These are phyloP conservation scores for Pachyrhynchus sulphureomaculatus DNA, from an alignment of 1,140 invertebrate species.

Conservation along the genomic window DNA sequence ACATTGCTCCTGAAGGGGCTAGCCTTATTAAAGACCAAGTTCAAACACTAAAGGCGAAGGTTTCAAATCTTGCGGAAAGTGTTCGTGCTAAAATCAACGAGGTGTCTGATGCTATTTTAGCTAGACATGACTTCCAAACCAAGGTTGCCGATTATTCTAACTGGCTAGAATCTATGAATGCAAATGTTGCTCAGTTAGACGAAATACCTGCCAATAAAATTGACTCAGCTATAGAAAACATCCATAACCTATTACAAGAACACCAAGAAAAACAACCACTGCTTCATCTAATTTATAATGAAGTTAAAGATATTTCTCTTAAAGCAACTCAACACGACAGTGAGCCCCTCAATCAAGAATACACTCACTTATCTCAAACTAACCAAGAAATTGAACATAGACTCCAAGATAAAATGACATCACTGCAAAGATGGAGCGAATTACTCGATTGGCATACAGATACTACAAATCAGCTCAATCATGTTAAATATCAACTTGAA, in stretches of 20 bases:
- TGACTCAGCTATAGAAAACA: constrained; percentile 72
- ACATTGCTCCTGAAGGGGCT: constrained; percentile 74
- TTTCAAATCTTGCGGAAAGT: constrained; percentile 70
- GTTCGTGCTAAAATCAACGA: constrained; percentile 73
- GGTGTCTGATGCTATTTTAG: constrained; percentile 75
- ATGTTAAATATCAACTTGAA: constrained; percentile 77
- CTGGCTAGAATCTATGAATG: constrained; percentile 78
- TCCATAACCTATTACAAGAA: constrained; percentile 78
- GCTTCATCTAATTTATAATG: constrained; percentile 74
- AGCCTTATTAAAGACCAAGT: constrained; percentile 70
- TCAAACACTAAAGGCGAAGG: constrained; percentile 68
- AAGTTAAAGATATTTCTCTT: constrained; percentile 74
- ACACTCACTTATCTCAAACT: constrained; percentile 69
- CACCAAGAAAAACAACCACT: constrained; percentile 75
- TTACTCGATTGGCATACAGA: constrained; percentile 80
- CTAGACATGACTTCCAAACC: constrained; percentile 80
- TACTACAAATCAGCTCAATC: constrained; percentile 74
- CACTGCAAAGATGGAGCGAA: constrained; percentile 81
- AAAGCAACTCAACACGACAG: constrained; percentile 71
- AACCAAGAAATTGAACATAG: constrained; percentile 77
- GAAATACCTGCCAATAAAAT: constrained; percentile 79
- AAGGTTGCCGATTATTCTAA: constrained; percentile 79
- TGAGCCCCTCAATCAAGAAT: constrained; percentile 70
- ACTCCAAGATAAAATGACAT: constrained; percentile 70
- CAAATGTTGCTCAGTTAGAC: constrained; percentile 74